Evolutionary conservation across 2,797 vertebrate species (phyloP), one percentile per base, ranked within the genome.

Genomic region (Cichlasoma orientale): DNA sequence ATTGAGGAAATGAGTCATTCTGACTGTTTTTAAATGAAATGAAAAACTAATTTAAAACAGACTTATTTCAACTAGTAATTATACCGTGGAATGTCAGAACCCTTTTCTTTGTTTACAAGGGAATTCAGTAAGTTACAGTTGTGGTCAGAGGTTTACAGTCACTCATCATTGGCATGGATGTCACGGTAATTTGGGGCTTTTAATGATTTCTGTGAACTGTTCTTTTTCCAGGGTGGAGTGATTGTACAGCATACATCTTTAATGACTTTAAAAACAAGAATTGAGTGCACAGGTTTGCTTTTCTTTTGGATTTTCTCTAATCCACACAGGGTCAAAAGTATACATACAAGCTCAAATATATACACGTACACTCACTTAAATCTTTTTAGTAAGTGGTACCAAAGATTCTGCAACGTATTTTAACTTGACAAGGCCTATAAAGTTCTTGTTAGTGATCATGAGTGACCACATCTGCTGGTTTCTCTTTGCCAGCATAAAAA

Each of bases 191-290:
- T 63, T 63, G 0, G 8, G 14, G 36, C 36, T 63, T 63, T 63
- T 38, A 63, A 63, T 36, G 16, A 5, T 63, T 61, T 41, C 36
- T 61, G 38, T 41, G 13, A 63, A 44, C 59, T 25, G 4, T 23
- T 61, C 16, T 23, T 47, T 36, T 23, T 9, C 0, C 21, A 1
- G 33, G 33, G n/a, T 18, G 13, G 7, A 8, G 23, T 36, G 4
- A 63, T 41, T 41, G 36, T 63, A 63, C n/a, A 25, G 36, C 36
- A 63, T 63, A 21, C 23, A 36, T 63, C 58, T 63, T 63, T 6
- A 41, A 41, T 63, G 38, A 41, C 36, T 61, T 23, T 7, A 38
- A 38, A 8, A 36, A 36, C 33, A 36, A 38, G 36, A 38, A 38
- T 0, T 41, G 21, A 13, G 41, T 41, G 12, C 33, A 2, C 58